Evolutionary conservation across 2,113 vertebrate genomes (phyloP).

Genomic region (Triplophysa dalaica): DNA sequence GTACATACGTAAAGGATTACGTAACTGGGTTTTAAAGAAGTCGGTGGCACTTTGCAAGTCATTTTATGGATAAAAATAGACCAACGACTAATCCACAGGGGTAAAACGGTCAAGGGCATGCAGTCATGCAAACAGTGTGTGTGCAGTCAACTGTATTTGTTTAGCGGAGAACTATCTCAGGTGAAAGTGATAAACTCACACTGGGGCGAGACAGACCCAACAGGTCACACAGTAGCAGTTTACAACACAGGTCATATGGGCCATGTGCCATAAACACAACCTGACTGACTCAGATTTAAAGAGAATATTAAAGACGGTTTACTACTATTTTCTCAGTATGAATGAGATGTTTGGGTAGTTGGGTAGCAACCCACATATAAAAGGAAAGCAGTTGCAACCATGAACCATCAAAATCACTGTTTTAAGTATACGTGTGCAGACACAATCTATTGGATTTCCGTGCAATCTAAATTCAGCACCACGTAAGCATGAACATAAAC

Average conservation of each 20-base stretch:
- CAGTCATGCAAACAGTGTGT: constrained; percentile 8
- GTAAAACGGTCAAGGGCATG: neutral
- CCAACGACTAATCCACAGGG: neutral
- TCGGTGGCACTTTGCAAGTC: neutral
- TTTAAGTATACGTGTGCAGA: too few relatives aligned
- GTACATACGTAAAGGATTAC: neutral
- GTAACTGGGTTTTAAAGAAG: neutral
- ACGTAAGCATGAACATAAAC: constrained; percentile 4
- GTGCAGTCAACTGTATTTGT: constrained; percentile 7
- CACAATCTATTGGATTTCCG: constrained; percentile 21
- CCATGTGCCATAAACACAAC: neutral
- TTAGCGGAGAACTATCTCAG: neutral
- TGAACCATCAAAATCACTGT: too few relatives aligned
- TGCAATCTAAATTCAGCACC: constrained; percentile 21
- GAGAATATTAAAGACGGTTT: too few relatives aligned
- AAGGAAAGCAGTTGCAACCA: neutral
- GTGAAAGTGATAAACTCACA: constrained; percentile 2
- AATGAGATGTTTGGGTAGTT: too few relatives aligned
- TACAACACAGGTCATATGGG: neutral
- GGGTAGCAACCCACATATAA: neutral
- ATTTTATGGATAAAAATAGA: neutral
- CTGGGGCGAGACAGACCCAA: neutral
- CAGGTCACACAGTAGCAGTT: constrained; percentile 18
- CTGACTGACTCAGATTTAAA: too few relatives aligned
- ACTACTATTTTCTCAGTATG: too few relatives aligned